Conservation (phyloP, 2,797 vertebrate genomes). For the Gadopsis marmoratus region DNA sequence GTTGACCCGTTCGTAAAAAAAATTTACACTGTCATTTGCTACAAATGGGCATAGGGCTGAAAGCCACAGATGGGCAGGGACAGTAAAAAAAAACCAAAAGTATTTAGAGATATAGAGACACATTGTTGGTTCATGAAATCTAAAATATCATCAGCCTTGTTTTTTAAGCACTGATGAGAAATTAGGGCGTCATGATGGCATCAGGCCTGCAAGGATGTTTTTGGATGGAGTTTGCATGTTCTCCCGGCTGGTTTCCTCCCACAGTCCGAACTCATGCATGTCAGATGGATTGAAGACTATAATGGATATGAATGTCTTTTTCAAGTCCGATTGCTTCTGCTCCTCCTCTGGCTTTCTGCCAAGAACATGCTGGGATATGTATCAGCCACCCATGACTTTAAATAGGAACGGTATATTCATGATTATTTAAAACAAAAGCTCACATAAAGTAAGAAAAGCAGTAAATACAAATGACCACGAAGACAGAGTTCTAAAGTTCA, state of each 20-base stretch:
- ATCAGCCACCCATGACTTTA: slow-evolving; percentile 54
- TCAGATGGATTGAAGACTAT: slow-evolving; percentile 13
- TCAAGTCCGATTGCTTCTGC: slow-evolving; percentile 11
- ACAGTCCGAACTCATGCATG: slow-evolving; percentile 1
- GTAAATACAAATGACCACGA: neutral
- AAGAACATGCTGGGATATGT: slow-evolving; percentile 11
- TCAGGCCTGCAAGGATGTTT: neutral
- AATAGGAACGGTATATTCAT: slow-evolving; percentile 28
- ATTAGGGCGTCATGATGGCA: neutral
- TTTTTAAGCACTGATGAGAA: neutral
- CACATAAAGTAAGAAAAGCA: neutral
- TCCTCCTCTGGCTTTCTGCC: slow-evolving; percentile 3
- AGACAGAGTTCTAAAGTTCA: neutral
- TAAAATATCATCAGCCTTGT: neutral
- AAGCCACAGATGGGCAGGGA: neutral
- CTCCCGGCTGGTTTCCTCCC: slow-evolving; percentile 2
- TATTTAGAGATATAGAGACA: neutral
- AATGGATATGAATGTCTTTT: slow-evolving; percentile 20
- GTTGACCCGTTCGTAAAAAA: neutral
- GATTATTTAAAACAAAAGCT: slow-evolving; percentile 4
- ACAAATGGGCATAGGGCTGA: neutral
- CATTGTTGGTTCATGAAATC: neutral
- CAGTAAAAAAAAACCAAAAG: neutral
- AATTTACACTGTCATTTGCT: neutral
- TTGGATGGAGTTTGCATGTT: neutral